phyloP scores from a whole-genome alignment of 2,888 invertebrate species.

The Epinotia brunnichana region DNA sequence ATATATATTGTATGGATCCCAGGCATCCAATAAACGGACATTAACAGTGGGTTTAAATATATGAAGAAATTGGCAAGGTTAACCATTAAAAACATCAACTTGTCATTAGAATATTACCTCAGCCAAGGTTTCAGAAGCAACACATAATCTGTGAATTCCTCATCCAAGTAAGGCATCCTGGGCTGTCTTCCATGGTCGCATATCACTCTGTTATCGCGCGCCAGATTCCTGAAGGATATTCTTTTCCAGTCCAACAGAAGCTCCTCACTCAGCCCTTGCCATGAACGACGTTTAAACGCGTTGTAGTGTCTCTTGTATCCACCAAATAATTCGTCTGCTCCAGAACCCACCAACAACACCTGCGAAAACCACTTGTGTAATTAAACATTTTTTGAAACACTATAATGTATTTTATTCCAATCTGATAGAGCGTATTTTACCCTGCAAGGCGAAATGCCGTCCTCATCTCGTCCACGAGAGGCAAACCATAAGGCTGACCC shows the following conservation, averaged over 20 bases:
- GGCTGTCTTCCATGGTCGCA: conserved; percentile 94
- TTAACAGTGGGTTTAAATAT: neutral
- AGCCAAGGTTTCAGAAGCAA: conserved; percentile 86
- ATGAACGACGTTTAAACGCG: conserved; percentile 84
- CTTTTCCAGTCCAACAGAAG: conserved; percentile 91
- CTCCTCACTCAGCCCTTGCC: conserved; percentile 84
- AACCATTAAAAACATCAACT: neutral
- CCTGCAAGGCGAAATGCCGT: conserved; percentile 85
- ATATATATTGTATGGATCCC: no score
- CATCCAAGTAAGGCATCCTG: conserved; percentile 91
- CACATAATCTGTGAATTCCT: conserved; percentile 86
- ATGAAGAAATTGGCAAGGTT: neutral
- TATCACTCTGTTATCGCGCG: conserved; percentile 96
- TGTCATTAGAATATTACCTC: conserved; percentile 76
- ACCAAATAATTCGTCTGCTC: conserved; percentile 98
- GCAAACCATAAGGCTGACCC: conserved; percentile 99
- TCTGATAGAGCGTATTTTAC: conserved; percentile 64
- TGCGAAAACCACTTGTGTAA: conserved; percentile 58
- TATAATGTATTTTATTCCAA: conserved; percentile 1
- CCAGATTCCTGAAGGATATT: conserved; percentile 95
- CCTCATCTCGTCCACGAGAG: conserved; percentile 86
- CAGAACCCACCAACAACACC: conserved; percentile 94
- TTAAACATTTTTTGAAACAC: neutral
- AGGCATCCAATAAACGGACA: neutral
- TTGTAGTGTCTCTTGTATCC: conserved; percentile 96